Evolutionary conservation across 2,113 vertebrate species (phyloP), one percentile per base, ranked within the genome.

Genomic region (Dascyllus trimaculatus): DNA sequence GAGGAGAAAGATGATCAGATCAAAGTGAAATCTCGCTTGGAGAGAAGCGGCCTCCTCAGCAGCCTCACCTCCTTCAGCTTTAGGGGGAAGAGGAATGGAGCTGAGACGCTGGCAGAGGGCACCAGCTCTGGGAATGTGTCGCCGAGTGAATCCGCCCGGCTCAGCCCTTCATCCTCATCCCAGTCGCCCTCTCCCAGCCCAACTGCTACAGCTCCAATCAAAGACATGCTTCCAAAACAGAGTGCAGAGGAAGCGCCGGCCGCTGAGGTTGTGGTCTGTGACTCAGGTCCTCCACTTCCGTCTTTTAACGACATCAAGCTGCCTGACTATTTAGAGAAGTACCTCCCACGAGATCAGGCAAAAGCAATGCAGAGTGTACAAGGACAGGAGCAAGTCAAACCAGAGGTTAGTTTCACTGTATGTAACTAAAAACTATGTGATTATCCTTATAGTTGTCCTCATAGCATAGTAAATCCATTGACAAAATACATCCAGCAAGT

Each of bases 41-140:
- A 96, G 82, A 96, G 96, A 38, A 97, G 96, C 73, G 90, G 95
- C 0, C 94, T 99, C 25, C 95, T 98, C 80, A 97, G 93, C 72
- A 95, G 95, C 79, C 92, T 98, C 59, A 70, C 19, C 14, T 92
- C 92, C 13, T 91, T 96, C 38, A 77, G 58, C 61, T 40, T 79
- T 1, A 88, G 80, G 71, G 80, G 77, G 75, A 88, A 93, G 93
- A 91, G 91, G 45, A 87, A 71, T 87, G 65, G 95, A 84, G 62
- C 18, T 94, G 85, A 87, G 56, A 35, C 70, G 2, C 75, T 95
- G 92, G 58, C 80, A 84, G 76, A 90, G 82, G 68, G 86, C 40
- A 59, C 75, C 35, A 43, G 78, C 60, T 92, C 83, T 72, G 89
- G 68, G 71, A 75, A 86, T 1, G 85, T 87, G 4, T 92, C 94